Evolutionary conservation across 2,888 invertebrate species (phyloP).

Genomic region (Leptopilina myrica): DNA sequence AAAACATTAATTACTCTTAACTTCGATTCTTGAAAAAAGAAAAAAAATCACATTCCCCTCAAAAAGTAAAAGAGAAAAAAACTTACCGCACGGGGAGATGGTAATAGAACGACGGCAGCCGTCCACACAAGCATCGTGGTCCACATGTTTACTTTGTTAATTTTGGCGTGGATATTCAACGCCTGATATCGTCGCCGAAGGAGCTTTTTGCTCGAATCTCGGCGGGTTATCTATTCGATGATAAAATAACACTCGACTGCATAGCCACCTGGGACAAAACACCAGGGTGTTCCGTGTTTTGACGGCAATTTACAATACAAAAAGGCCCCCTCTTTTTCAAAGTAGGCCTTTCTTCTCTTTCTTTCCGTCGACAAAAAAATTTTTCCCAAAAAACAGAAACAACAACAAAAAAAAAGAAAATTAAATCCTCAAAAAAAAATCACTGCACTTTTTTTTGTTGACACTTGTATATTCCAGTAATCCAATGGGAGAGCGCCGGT

Average conservation of each 20-base stretch:
- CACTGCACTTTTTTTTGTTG: conserved; percentile 17
- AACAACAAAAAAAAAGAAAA: neutral
- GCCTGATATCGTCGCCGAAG: conserved; percentile 54
- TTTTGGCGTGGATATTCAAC: conserved; percentile 48
- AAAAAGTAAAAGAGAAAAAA: neutral
- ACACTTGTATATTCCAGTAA: conserved; percentile 38
- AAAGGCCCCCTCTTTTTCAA: neutral
- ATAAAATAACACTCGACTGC: conserved; percentile 48
- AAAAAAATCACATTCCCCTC: too few species aligned
- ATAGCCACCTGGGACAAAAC: conserved; percentile 43
- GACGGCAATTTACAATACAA: neutral
- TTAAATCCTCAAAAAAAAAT: conserved; percentile 9
- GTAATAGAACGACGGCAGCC: conserved; percentile 71
- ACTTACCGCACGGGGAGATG: conserved; percentile 71
- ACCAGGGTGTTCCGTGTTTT: conserved; percentile 28
- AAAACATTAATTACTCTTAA: too few species aligned
- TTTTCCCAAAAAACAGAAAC: neutral
- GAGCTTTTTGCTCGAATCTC: conserved; percentile 47
- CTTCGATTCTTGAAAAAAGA: too few species aligned
- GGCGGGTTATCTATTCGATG: conserved; percentile 57
- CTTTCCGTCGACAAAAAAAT: neutral
- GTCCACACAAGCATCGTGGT: conserved; percentile 74
- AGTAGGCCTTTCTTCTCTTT: neutral
- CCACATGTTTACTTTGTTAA: conserved; percentile 73
- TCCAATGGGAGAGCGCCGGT: conserved; percentile 31